Evolutionary conservation across 2,888 invertebrate species (phyloP), one percentile per base, ranked within the genome.

Genomic region (Scaptomyza polygonia): DNA sequence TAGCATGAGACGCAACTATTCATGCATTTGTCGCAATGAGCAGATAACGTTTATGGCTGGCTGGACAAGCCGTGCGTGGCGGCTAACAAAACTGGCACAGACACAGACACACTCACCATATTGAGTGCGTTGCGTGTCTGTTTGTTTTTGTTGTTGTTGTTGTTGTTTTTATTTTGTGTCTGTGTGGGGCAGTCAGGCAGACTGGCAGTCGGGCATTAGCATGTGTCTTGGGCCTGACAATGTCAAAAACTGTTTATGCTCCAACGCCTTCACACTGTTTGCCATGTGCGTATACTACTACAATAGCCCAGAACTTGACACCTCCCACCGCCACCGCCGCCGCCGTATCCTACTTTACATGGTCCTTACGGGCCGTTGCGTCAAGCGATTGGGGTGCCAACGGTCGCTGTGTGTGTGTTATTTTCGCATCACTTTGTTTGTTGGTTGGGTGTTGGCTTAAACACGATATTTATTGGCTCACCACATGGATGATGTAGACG

Each of bases 201-300:
- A 12, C 29, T 9, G 16, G 40, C 53, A 56, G 77, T 64, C 79
- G 47, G 68, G 75, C 81, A 81, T 86, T 86, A 81, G 85, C 81
- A 81, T 81, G 82, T 87, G 82, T 87, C 82, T 87, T 81, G 63
- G 79, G 84, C 69, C 84, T 71, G 83, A 70, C 86, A 88, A 77
- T 87, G 86, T 85, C 88, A 79, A 87, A 87, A 83, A 87, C 79
- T 82, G 88, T 87, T 83, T 77, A 83, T 82, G 82, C 87, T 81
- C 76, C 85, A 79, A 82, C 87, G 82, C 82, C 82, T 85, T 73
- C 62, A 59, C 76, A 71, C 85, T 84, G 79, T 77, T 78, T 68
- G 72, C 78, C 81, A 77, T 78, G 63, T 75, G 72, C 67, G 66
- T 72, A 70, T 63, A 83, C n/a, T n/a, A n/a, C n/a, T n/a, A n/a